These are phyloP conservation scores for Hydrophis major DNA, from an alignment of 2,797 vertebrate species.

Conservation along the genomic window DNA sequence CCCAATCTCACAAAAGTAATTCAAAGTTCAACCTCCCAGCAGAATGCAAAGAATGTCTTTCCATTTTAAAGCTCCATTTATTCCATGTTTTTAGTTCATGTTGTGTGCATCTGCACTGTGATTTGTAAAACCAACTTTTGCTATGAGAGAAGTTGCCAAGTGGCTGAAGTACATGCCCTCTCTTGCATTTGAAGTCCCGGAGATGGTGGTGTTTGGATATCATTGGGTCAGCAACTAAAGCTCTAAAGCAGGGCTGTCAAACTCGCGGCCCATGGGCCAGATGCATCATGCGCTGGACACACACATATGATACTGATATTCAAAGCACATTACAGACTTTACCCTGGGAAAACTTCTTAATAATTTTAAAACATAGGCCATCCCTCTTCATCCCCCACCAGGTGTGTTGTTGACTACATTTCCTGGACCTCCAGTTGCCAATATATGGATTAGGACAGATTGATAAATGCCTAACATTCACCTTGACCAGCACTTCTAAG, in stretches of 20 bases:
- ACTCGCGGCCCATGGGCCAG: too few relatives aligned
- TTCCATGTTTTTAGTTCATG: background rate
- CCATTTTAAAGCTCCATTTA: background rate
- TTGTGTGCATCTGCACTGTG: background rate
- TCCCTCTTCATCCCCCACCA: background rate
- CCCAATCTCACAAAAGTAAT: background rate
- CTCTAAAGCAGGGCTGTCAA: background rate
- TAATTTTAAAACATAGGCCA: background rate
- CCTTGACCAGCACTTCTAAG: background rate
- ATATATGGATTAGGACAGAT: background rate
- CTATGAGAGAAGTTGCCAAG: background rate
- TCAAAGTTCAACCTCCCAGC: background rate
- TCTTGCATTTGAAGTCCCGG: background rate
- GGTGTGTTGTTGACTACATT: background rate
- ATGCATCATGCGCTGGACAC: too few relatives aligned
- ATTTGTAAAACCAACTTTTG: background rate
- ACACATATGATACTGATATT: background rate
- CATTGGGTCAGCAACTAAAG: background rate
- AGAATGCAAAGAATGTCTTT: background rate
- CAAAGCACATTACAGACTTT: background rate
- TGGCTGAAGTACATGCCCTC: background rate
- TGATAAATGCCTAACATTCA: background rate
- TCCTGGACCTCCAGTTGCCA: background rate
- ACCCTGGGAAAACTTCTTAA: too few relatives aligned
- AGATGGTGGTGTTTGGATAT: background rate